Evolutionary conservation across 2,113 vertebrate genomes (phyloP).

Genomic region (Neodontobutis hainanensis): DNA sequence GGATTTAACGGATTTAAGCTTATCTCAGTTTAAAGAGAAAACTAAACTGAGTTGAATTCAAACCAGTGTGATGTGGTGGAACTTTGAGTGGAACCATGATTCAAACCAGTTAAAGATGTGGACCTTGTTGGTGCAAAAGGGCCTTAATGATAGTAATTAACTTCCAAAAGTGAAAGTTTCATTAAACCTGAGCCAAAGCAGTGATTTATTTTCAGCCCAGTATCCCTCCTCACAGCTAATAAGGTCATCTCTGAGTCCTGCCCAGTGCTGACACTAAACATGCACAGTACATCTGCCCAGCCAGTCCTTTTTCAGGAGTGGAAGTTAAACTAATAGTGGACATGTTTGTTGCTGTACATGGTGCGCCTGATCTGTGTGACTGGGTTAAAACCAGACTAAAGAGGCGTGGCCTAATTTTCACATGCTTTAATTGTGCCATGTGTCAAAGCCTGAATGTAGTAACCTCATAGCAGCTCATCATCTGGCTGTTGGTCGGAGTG

Average conservation of each 20-base stretch:
- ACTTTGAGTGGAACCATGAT: too few species aligned
- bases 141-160: slow-evolving; percentile 27
- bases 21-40: too few species aligned
- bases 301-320: background rate
- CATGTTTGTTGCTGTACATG: slow-evolving; percentile 18
- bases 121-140: background rate
- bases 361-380: background rate
- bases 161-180: slow-evolving; percentile 21
- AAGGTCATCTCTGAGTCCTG: slow-evolving; percentile 31
- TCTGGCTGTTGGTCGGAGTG: slow-evolving; percentile 14
- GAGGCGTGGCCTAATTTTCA: slow-evolving; percentile 18
- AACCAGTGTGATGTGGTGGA: too few species aligned
- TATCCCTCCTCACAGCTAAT: slow-evolving; percentile 16
- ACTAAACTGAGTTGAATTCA: too few species aligned
- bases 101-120: too few species aligned
- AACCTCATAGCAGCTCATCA: slow-evolving; percentile 7
- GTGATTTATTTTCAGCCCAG: slow-evolving; percentile 25
- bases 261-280: slow-evolving; percentile 19
- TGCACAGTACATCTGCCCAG: background rate
- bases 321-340: background rate
- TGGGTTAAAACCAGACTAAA: slow-evolving; percentile 16
- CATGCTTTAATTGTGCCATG: slow-evolving; percentile 4
- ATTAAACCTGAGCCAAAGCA: slow-evolving; percentile 35
- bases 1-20: too few species aligned
- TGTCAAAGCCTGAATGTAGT: background rate